Conservation (phyloP, 2,888 invertebrate genomes). For the Teinopalpus imperialis region DNA sequence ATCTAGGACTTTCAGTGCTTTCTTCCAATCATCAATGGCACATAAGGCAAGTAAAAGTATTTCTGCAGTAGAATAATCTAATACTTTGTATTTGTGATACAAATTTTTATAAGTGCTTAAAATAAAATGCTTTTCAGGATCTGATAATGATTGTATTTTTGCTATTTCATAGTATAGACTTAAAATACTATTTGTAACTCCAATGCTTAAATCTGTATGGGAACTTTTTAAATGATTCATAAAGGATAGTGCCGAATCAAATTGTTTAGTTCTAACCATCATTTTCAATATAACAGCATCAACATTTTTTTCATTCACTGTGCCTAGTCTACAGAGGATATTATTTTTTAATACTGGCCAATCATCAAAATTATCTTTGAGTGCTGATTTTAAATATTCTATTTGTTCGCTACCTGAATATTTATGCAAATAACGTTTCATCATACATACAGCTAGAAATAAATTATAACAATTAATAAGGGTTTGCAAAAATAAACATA, state of each 20-base stretch:
- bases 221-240: conserved; percentile 75
- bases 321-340: conserved; percentile 56
- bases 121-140: conserved; percentile 78
- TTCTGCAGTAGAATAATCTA: conserved; percentile 84
- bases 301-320: conserved; percentile 73
- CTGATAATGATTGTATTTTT: conserved; percentile 47
- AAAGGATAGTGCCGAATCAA: conserved; percentile 80
- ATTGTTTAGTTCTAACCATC: conserved; percentile 64
- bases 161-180: conserved; percentile 71
- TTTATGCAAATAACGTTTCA: conserved; percentile 4
- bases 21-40: conserved; percentile 84
- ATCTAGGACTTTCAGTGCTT: conserved; percentile 81
- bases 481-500: not conserved
- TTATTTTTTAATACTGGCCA: conserved; percentile 67
- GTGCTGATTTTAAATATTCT: conserved; percentile 48
- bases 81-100: conserved; percentile 74
- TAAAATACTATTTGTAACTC: conserved; percentile 81
- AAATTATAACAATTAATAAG: not conserved
- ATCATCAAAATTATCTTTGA: conserved; percentile 44
- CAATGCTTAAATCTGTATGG: conserved; percentile 77
- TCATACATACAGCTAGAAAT: conserved; percentile 8
- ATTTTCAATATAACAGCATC: conserved; percentile 83
- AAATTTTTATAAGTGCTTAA: conserved; percentile 71
- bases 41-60: conserved; percentile 84
- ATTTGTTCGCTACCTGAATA: conserved; percentile 43